Percentiles rank a stretch among this genome's conserved stretches.
These are phyloP conservation scores for Drosophila malerkotliana DNA, from an alignment of 1,140 invertebrate species.

Conservation along the genomic window DNA sequence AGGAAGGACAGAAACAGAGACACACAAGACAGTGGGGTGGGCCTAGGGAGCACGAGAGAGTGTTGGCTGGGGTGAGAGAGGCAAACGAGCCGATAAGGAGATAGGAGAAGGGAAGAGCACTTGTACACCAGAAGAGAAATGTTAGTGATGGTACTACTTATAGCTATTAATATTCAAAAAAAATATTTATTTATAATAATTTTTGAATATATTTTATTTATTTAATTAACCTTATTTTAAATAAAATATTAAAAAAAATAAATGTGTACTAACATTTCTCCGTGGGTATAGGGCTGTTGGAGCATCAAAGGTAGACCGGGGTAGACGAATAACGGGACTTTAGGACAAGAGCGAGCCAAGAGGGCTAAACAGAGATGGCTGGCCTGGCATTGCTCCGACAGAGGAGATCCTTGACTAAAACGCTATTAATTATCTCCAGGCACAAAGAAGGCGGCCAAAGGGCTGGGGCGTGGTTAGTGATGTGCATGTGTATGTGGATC, in stretches of 20 bases:
- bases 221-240: neutral
- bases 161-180: too few species aligned
- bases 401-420: constrained; percentile 69
- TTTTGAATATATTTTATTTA: neutral
- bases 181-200: neutral
- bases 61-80: neutral
- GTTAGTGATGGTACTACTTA: neutral
- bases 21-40: neutral
- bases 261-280: neutral
- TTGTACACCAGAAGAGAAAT: neutral
- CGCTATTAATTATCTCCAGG: constrained; percentile 74
- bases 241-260: neutral
- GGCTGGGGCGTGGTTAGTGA: constrained; percentile 8
- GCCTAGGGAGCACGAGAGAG: neutral
- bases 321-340: constrained; percentile 8
- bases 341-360: constrained; percentile 27
- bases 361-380: constrained; percentile 64
- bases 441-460: constrained; percentile 16
- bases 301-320: constrained; percentile 9
- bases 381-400: constrained; percentile 66
- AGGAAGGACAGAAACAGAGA: constrained; percentile 1
- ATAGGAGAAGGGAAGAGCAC: constrained; percentile 58
- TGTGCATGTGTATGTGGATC: constrained; percentile 1
- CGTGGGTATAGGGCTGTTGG: neutral
- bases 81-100: constrained; percentile 61